Percentiles rank a stretch among this genome's conserved stretches.
These are phyloP conservation scores for Maniola hyperantus DNA, from an alignment of 2,888 invertebrate species.

Conservation along the genomic window DNA sequence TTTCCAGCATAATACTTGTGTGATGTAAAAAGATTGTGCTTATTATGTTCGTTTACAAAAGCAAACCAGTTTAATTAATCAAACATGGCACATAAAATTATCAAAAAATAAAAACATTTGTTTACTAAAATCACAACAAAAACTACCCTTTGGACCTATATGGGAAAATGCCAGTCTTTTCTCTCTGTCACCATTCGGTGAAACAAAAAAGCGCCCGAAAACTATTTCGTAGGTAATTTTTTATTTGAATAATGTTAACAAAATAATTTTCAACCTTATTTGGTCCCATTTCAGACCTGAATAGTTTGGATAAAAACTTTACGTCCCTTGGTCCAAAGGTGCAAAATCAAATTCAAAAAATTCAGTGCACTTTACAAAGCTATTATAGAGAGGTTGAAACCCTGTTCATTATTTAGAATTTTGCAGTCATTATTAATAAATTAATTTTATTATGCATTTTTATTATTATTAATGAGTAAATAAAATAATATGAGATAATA, in stretches of 20 bases:
- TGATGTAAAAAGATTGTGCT: slow-evolving; percentile 24
- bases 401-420: slow-evolving; percentile 57
- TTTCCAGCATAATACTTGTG: neutral
- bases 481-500: neutral
- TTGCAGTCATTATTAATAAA: slow-evolving; percentile 33
- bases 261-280: slow-evolving; percentile 42
- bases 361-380: slow-evolving; percentile 30
- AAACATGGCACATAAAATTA: slow-evolving; percentile 36
- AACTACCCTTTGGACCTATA: slow-evolving; percentile 44
- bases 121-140: slow-evolving; percentile 36
- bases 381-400: slow-evolving; percentile 47
- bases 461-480: slow-evolving; percentile 10
- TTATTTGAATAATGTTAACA: slow-evolving; percentile 34
- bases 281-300: slow-evolving; percentile 48
- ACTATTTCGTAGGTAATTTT: slow-evolving; percentile 36
- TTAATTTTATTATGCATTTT: slow-evolving; percentile 12
- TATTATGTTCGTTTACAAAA: slow-evolving; percentile 21
- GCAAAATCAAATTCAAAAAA: slow-evolving; percentile 40
- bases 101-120: slow-evolving; percentile 32
- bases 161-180: slow-evolving; percentile 45
- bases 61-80: slow-evolving; percentile 31
- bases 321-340: slow-evolving; percentile 43
- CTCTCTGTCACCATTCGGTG: slow-evolving; percentile 41
- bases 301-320: slow-evolving; percentile 34
- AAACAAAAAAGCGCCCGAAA: slow-evolving; percentile 32